Conservation (phyloP, 2,888 invertebrate species). For the Asteroscopus sphinx region DNA sequence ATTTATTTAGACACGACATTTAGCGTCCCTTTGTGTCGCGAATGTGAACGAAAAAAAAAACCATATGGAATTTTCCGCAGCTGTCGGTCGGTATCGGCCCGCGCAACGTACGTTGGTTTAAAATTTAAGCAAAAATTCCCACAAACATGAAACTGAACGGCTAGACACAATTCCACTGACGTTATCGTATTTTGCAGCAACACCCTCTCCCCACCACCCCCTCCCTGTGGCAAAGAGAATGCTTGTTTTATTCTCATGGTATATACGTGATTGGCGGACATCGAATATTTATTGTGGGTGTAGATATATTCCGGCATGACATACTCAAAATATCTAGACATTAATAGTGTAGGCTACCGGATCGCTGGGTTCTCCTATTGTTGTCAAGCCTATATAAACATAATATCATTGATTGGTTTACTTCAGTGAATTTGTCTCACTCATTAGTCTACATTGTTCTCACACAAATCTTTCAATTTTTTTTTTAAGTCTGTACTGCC, state of each 20-base stretch:
- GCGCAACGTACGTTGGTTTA: conserved; percentile 56
- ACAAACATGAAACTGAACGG: conserved; percentile 64
- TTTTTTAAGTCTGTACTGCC: too few species aligned
- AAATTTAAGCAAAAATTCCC: conserved; percentile 65
- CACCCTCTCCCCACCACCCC: conserved; percentile 38
- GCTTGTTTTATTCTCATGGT: conserved; percentile 68
- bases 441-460: too few species aligned
- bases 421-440: too few species aligned
- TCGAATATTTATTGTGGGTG: conserved; percentile 65
- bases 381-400: too few species aligned
- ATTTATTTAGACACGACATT: conserved; percentile 21
- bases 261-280: conserved; percentile 67
- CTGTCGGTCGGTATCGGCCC: conserved; percentile 54
- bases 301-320: conserved; percentile 47
- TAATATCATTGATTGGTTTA: too few species aligned
- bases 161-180: conserved; percentile 66
- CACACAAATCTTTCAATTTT: too few species aligned
- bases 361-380: too few species aligned
- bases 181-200: conserved; percentile 66
- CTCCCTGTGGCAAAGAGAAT: conserved; percentile 64
- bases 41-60: conserved; percentile 29
- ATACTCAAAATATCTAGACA: conserved; percentile 42
- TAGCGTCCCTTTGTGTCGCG: conserved; percentile 15
- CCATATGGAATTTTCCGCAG: conserved; percentile 40
- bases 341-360: too few species aligned